Evolutionary conservation across 2,113 vertebrate species (phyloP).

Genomic region (Corythornis vintsioides): DNA sequence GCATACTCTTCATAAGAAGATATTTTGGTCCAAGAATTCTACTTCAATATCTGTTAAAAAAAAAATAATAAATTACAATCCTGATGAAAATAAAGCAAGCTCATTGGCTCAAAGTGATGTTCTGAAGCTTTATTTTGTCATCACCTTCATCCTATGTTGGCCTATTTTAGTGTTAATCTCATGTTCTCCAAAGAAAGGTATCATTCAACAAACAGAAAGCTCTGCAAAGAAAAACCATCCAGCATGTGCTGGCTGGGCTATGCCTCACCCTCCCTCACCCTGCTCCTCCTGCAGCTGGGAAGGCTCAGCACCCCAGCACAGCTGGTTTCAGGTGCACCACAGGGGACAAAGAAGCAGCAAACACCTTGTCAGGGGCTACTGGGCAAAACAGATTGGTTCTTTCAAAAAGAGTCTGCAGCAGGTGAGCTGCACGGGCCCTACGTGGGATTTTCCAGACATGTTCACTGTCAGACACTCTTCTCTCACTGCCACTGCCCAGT

Average conservation of each 20-base stretch:
- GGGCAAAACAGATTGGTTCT: neutral
- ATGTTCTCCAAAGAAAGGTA: neutral
- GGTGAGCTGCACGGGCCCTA: neutral
- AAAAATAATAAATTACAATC: neutral
- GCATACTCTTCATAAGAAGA: neutral
- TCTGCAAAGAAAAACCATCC: neutral
- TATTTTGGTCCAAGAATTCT: neutral
- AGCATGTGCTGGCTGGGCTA: neutral
- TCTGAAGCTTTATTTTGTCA: neutral
- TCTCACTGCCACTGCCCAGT: neutral
- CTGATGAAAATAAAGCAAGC: constrained; percentile 11
- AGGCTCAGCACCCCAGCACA: neutral
- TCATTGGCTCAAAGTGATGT: neutral
- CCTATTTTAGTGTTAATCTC: constrained; percentile 33
- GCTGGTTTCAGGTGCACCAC: neutral
- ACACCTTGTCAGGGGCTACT: neutral
- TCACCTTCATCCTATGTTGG: constrained; percentile 17
- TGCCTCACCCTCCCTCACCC: neutral
- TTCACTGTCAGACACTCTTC: neutral
- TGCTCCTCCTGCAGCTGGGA: neutral
- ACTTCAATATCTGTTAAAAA: neutral
- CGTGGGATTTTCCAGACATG: neutral
- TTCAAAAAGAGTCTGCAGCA: neutral
- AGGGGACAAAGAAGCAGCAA: neutral
- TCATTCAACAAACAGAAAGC: neutral